Conservation (phyloP, 2,113 vertebrate species). For the Piaya cayana region DNA sequence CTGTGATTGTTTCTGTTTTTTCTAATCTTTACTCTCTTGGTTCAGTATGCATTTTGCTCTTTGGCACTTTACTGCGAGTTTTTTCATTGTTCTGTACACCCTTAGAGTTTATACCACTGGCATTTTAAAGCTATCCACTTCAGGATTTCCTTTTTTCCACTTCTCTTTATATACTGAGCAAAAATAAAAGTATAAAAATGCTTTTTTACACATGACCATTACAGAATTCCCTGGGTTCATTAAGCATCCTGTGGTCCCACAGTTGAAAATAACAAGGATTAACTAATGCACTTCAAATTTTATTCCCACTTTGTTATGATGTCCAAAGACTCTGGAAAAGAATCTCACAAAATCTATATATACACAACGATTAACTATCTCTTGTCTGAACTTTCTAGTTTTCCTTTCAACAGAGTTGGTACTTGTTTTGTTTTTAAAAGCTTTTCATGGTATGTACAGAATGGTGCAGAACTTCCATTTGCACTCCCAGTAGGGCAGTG, state of each 20-base stretch:
- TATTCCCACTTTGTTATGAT: background rate
- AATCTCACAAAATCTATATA: background rate
- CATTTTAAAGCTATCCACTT: background rate
- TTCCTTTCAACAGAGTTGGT: background rate
- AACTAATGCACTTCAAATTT: background rate
- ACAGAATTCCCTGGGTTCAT: background rate
- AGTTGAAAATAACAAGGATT: background rate
- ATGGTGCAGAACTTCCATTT: background rate
- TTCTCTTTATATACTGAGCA: background rate
- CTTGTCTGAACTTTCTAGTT: background rate
- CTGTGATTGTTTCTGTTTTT: background rate
- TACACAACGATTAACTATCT: background rate
- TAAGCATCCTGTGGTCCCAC: background rate
- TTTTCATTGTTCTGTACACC: background rate
- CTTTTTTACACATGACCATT: background rate
- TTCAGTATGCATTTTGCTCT: background rate
- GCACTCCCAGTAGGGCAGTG: background rate
- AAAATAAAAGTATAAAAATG: background rate
- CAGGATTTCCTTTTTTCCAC: background rate
- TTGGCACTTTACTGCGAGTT: background rate
- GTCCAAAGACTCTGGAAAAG: background rate
- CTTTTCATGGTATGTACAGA: background rate
- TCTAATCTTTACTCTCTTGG: background rate
- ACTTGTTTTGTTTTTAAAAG: background rate
- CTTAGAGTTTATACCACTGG: background rate